Conservation (phyloP, 2,113 vertebrate genomes). For the Ailuropoda melanoleuca region DNA sequence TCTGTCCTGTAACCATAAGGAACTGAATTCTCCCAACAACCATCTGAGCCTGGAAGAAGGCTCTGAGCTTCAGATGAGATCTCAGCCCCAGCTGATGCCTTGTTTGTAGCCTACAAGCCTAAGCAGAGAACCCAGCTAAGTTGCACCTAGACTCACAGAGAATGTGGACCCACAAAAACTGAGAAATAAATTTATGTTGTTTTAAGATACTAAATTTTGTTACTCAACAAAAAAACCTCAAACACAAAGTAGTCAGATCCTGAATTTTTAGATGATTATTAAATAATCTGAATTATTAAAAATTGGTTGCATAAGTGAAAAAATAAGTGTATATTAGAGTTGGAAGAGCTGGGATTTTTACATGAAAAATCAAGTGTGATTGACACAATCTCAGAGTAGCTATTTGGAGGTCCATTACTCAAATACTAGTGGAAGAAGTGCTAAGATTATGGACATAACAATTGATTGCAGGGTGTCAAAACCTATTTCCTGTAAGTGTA, state of each 20-base stretch:
- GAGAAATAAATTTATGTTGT: not conserved
- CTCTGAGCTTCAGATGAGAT: not conserved
- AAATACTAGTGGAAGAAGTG: not conserved
- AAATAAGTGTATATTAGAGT: not conserved
- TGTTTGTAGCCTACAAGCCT: not conserved
- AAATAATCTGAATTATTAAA: not conserved
- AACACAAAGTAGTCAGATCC: not conserved
- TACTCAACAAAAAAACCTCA: not conserved
- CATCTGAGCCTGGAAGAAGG: not conserved
- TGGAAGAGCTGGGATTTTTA: conserved; percentile 3
- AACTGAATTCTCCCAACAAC: not conserved
- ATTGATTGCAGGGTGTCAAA: not conserved
- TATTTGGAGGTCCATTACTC: not conserved
- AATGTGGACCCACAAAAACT: not conserved
- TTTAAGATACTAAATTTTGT: not conserved
- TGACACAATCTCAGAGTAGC: not conserved
- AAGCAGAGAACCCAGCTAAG: not conserved
- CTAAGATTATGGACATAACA: not conserved
- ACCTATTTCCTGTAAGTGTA: not conserved
- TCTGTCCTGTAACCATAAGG: not conserved
- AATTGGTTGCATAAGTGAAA: not conserved
- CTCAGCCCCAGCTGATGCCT: not conserved
- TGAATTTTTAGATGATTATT: conserved; percentile 10
- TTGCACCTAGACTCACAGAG: no score
- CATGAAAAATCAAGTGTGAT: not conserved